Evolutionary conservation across 2,888 invertebrate genomes (phyloP), one percentile per base, ranked within the genome.

Genomic region (Trissolcus brochymenae): DNA sequence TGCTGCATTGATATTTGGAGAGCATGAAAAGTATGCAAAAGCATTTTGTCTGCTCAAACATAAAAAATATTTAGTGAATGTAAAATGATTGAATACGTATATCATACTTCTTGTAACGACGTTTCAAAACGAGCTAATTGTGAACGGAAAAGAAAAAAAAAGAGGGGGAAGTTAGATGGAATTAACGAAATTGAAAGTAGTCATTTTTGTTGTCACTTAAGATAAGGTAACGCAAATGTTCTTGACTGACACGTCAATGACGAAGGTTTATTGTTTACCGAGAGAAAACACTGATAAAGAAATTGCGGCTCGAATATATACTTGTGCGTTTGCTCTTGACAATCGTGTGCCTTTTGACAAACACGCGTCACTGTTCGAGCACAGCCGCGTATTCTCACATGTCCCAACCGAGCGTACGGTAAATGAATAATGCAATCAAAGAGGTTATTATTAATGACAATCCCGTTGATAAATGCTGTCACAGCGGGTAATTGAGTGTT

Each of bases 241-340:
- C 67, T 59, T 59, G 46, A 46, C 57, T 76, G 55, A 72, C 67
- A 50, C 51, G 68, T 73, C 67, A 65, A 66, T 70, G 73, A 78
- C 67, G 67, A 73, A 61, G 70, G 77, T 72, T 29, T 55, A 43
- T 51, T 70, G 60, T 73, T 77, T 73, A 62, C 50, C 17, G 40
- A 61, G 54, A 68, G 72, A 59, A 54, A 60, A 72, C 59, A 72
- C 16, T 57, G 72, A 71, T 67, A 72, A 72, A 68, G 67, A 73
- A 77, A 77, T 73, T 64, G 72, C 50, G 57, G 56, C 65, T 72
- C 64, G 66, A 76, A 76, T 59, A 62, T 59, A 62, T 19, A 19
- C 61, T 79, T 74, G 71, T 51, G 53, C 72, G 74, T 79, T 79
- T 78, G 65, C 77, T 78, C 64, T 80, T 67, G 72, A 66, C 76